Percentiles rank a stretch among this genome's conserved stretches.
Evolutionary conservation across 1,140 invertebrate species (phyloP).

Genomic region (Stegodyphus mimosarum): DNA sequence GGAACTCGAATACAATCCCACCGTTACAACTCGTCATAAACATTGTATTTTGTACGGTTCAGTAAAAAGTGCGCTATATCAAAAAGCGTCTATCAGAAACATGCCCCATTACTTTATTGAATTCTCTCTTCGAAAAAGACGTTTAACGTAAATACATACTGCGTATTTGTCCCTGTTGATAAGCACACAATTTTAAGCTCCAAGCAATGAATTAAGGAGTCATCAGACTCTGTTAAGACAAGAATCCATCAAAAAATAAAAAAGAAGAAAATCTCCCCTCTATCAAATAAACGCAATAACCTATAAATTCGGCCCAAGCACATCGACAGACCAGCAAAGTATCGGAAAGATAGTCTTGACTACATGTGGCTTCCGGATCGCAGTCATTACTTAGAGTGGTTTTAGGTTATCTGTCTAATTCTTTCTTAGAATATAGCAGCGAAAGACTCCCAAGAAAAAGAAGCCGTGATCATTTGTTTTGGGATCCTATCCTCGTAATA

Average conservation of each 20-base stretch:
- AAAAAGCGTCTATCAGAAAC: too few relatives aligned
- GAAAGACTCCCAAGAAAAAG: background rate
- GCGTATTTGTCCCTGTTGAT: too few relatives aligned
- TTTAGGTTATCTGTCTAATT: constrained; percentile 45
- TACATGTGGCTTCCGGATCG: constrained; percentile 31
- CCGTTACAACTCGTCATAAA: too few relatives aligned
- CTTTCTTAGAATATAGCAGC: constrained; percentile 3
- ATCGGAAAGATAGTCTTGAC: constrained; percentile 8
- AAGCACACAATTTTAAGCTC: too few relatives aligned
- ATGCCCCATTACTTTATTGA: too few relatives aligned
- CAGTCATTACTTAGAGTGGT: constrained; percentile 53
- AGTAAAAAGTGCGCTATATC: too few relatives aligned
- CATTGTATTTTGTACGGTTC: too few relatives aligned
- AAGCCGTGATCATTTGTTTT: constrained; percentile 34
- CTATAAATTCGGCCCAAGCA: constrained; percentile 27
- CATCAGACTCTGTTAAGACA: too few relatives aligned
- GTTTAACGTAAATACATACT: too few relatives aligned
- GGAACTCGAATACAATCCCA: too few relatives aligned
- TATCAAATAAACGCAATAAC: constrained; percentile 13
- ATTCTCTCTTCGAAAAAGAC: too few relatives aligned
- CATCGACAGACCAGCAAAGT: constrained; percentile 11
- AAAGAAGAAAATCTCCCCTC: background rate
- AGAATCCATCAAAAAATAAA: background rate
- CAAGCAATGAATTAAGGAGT: too few relatives aligned
- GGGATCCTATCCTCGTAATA: constrained; percentile 5